Conservation (phyloP, 2,888 invertebrate species). For the Toxonevra muliebris region DNA sequence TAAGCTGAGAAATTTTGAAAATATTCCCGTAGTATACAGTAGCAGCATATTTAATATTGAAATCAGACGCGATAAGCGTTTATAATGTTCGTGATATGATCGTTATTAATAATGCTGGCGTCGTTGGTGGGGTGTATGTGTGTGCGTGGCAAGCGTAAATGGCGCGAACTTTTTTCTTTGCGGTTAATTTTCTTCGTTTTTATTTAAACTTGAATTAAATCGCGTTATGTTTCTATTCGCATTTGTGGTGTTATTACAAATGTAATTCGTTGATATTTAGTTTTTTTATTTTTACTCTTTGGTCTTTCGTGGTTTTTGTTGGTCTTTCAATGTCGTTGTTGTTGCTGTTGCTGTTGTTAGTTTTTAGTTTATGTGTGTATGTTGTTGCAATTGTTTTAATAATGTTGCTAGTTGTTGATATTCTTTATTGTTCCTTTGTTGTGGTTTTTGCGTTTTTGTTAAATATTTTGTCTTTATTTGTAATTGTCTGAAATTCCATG, state of each 20-base stretch:
- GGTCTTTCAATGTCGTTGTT: not conserved
- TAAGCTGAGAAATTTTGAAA: conserved; percentile 7
- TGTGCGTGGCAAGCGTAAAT: not conserved
- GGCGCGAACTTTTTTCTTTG: no score
- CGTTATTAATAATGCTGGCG: not conserved
- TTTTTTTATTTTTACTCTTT: not conserved
- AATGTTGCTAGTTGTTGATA: conserved; percentile 15
- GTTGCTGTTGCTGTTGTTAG: conserved; percentile 31
- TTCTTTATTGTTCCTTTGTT: conserved; percentile 7
- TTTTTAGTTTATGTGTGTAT: conserved; percentile 1
- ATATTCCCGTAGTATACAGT: not conserved
- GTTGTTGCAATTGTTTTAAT: conserved; percentile 11
- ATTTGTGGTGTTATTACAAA: not conserved
- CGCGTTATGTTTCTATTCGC: not conserved
- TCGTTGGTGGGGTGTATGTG: conserved; percentile 10
- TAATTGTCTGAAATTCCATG: conserved; percentile 37
- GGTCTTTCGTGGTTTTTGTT: not conserved
- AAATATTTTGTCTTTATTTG: conserved; percentile 26
- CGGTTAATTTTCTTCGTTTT: not conserved
- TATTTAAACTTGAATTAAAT: conserved; percentile 19
- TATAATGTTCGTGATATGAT: not conserved
- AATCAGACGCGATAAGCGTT: not conserved
- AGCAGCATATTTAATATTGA: conserved; percentile 8
- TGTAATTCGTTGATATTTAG: not conserved
- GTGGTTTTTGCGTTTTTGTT: conserved; percentile 18